Conservation (phyloP, 1,140 invertebrate species). For the Gonatopus flavifemur region DNA sequence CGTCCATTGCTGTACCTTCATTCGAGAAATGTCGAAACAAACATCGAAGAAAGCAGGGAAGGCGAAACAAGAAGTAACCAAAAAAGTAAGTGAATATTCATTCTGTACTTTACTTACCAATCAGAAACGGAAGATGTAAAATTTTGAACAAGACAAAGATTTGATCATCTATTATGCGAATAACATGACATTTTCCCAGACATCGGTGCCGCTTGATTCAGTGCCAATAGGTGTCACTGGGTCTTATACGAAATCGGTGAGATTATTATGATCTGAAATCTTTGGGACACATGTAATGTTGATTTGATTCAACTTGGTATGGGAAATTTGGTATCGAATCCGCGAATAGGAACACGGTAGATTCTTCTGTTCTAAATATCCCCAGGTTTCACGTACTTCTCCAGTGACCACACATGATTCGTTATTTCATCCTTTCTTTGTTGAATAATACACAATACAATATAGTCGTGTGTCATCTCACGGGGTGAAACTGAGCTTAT, state of each 20-base stretch:
- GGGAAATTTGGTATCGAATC: conserved; percentile 2
- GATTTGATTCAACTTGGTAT: neutral
- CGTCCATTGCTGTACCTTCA: conserved; percentile 5
- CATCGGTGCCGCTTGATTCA: conserved; percentile 1
- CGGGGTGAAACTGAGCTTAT: no score
- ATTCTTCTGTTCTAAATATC: no score
- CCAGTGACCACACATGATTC: no score
- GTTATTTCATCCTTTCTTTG: no score
- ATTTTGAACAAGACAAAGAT: conserved; percentile 18
- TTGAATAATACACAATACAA: no score
- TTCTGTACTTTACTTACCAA: conserved; percentile 29
- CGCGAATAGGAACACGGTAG: neutral
- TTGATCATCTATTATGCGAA: conserved; percentile 40
- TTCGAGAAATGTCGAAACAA: conserved; percentile 44
- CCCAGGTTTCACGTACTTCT: no score
- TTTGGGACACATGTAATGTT: neutral
- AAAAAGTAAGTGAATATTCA: conserved; percentile 29
- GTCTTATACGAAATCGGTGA: conserved; percentile 8
- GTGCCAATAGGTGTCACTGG: conserved; percentile 12
- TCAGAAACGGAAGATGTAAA: conserved; percentile 3
- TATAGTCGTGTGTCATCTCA: no score
- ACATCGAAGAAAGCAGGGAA: conserved; percentile 35
- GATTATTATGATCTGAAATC: conserved; percentile 4
- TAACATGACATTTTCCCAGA: conserved; percentile 41
- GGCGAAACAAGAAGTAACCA: conserved; percentile 10